Conservation (phyloP, 1,140 invertebrate species). For the Calliopsis andreniformis region DNA sequence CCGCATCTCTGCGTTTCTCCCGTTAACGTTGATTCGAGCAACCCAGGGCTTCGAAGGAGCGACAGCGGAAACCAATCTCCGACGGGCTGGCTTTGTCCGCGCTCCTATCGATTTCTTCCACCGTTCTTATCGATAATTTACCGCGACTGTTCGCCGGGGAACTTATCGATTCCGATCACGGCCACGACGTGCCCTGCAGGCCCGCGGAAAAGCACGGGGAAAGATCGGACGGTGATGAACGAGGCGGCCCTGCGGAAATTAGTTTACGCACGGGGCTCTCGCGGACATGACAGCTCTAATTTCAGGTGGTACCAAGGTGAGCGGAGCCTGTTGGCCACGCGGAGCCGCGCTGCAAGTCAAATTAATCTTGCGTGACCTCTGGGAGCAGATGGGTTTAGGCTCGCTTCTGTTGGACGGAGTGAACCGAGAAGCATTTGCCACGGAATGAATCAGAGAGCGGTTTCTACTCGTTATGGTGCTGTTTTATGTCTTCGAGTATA, state of each 20-base stretch:
- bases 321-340: neutral
- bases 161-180: conserved; percentile 43
- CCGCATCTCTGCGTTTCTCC: neutral
- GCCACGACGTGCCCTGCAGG: too few relatives aligned
- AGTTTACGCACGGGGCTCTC: conserved; percentile 18
- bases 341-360: too few relatives aligned
- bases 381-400: too few relatives aligned
- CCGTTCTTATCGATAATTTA: conserved; percentile 48
- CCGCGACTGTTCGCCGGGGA: neutral
- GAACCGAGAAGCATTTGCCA: too few relatives aligned
- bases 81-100: neutral
- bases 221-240: conserved; percentile 21
- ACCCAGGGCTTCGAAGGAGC: neutral
- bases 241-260: conserved; percentile 37
- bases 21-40: conserved; percentile 31
- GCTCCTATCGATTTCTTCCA: conserved; percentile 43
- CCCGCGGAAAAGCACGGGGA: neutral
- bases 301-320: neutral
- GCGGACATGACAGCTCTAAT: conserved; percentile 33
- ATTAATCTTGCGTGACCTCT: too few relatives aligned
- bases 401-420: too few relatives aligned
- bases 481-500: too few relatives aligned
- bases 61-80: conserved; percentile 38
- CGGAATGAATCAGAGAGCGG: too few relatives aligned
- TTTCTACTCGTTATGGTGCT: too few relatives aligned